A percentile compares a stretch with the other conserved stretches of the same genome.
phyloP scores from a whole-genome alignment of 2,113 vertebrate genomes.

The Muscicapa adusta region DNA sequence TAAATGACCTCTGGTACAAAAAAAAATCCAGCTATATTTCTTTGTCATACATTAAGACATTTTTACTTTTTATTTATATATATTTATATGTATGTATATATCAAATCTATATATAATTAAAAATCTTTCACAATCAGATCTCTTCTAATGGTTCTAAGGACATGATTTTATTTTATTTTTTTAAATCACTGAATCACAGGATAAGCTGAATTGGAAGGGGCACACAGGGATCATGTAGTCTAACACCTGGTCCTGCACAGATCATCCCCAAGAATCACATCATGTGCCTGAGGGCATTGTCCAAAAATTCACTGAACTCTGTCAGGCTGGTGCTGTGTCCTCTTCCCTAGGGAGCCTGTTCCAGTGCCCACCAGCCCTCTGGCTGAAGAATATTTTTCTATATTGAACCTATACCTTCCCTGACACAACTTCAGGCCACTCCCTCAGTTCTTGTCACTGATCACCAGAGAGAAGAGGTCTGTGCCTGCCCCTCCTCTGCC shows the following conservation, averaged over 20 bases:
- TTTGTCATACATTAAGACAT: neutral
- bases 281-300: neutral
- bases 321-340: neutral
- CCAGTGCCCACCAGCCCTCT: neutral
- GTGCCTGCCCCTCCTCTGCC: neutral
- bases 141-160: neutral
- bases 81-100: no score
- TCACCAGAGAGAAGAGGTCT: neutral
- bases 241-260: neutral
- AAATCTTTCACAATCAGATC: neutral
- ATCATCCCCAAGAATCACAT: neutral
- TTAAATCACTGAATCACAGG: neutral
- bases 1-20: neutral
- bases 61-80: no score
- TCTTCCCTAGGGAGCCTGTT: neutral
- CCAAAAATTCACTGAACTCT: neutral
- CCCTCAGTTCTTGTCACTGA: rapidly evolving
- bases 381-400: neutral
- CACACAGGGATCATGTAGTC: rapidly evolving
- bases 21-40: neutral
- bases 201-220: neutral
- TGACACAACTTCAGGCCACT: neutral
- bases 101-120: neutral
- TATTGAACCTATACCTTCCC: neutral
- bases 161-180: neutral